A percentile compares a stretch with the other conserved stretches of the same genome.
Evolutionary conservation across 1,140 invertebrate species (phyloP).

Genomic region (Acyrthosiphon pisum): DNA sequence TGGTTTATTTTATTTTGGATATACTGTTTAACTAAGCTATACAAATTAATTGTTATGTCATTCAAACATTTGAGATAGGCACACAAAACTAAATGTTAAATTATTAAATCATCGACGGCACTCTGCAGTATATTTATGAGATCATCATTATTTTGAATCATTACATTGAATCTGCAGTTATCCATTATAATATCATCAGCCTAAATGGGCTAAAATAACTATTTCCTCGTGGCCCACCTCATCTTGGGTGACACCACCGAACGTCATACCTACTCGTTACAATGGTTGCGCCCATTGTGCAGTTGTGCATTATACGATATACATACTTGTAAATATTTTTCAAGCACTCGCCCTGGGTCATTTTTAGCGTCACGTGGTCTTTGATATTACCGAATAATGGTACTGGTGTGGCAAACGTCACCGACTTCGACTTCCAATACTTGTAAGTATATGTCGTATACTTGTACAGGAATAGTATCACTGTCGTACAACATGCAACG

Average conservation of each 20-base stretch:
- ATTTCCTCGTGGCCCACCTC: too few species aligned
- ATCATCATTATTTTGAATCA: neutral
- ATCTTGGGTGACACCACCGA: neutral
- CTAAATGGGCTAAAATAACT: neutral
- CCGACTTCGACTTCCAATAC: constrained; percentile 64
- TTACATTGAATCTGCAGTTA: neutral
- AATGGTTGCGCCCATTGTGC: neutral
- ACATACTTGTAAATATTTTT: constrained; percentile 61
- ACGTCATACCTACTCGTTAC: neutral
- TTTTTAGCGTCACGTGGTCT: constrained; percentile 57
- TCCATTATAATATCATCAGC: neutral
- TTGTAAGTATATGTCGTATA: constrained; percentile 64
- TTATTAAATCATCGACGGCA: neutral
- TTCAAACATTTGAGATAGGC: too few species aligned
- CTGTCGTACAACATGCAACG: neutral
- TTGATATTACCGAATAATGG: constrained; percentile 65
- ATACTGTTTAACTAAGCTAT: neutral
- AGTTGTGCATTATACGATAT: neutral
- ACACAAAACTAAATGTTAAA: neutral
- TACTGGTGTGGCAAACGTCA: constrained; percentile 64
- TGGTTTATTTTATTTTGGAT: neutral
- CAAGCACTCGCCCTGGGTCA: constrained; percentile 59
- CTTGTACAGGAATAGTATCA: constrained; percentile 60
- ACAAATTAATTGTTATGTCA: neutral
- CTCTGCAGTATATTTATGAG: neutral